Evolutionary conservation across 2,113 vertebrate species (phyloP), one percentile per base, ranked within the genome.

Genomic region (Syngnathus floridae): DNA sequence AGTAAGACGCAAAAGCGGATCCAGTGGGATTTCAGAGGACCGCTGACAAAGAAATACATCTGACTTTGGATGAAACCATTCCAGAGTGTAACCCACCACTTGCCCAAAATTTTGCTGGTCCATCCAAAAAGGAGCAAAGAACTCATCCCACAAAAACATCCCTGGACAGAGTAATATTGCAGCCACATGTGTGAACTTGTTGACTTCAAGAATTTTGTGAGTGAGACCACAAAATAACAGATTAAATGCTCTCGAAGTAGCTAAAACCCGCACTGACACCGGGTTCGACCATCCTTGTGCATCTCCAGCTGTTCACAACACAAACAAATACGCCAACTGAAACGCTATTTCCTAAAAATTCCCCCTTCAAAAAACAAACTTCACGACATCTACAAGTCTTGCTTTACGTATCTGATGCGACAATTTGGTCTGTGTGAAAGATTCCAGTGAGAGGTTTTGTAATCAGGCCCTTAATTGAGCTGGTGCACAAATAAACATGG

Each of bases 401-500:
- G 14, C 45, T 16, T 46, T 46, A 16, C 45, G 4, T 14, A 14
- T 46, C 43, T 14, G 45, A 46, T 17, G 45, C 45, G 16, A 17
- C 45, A 46, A 46, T 46, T 16, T 46, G 16, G 14, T 46, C 14
- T 17, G 16, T 17, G 45, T 17, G 5, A 31, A 57, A 14, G 55
- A 31, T 5, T 22, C 22, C 38, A 22, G 40, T 13, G 37, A 55
- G 62, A 67, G 74, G 76, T 55, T 73, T 73, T 70, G 66, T 79
- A 83, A 80, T 65, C 69, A 64, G 71, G 72, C 78, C 77, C 72
- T 81, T 82, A 85, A 87, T 88, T 88, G 83, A 80, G 80, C 82
- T 80, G 77, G 82, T 89, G 78, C 78, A 78, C 79, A 88, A 89
- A 89, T 88, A 87, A 90, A 88, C 88, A 88, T 70, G 73, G 72